Conservation (phyloP, 1,140 invertebrate genomes). For the Gonatopus flavifemur region DNA sequence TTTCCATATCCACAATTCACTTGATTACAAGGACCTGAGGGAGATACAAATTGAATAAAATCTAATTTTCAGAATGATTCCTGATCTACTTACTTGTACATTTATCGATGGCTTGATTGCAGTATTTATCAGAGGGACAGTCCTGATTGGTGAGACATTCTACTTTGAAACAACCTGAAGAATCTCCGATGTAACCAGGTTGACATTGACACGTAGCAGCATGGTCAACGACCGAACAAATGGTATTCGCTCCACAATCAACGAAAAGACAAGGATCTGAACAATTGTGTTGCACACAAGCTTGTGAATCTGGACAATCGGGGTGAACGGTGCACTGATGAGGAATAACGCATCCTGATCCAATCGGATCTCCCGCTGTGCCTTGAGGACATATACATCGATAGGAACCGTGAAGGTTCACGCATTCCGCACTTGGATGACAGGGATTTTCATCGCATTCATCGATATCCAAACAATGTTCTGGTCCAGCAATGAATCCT, state of each 20-base stretch:
- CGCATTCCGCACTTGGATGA: conserved; percentile 75
- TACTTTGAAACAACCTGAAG: conserved; percentile 80
- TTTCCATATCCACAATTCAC: conserved; percentile 73
- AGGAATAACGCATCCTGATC: conserved; percentile 71
- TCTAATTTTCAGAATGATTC: not conserved
- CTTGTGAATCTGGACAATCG: conserved; percentile 72
- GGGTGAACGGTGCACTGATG: conserved; percentile 69
- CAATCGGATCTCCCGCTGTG: conserved; percentile 77
- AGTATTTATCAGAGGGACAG: conserved; percentile 74
- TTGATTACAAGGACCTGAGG: conserved; percentile 74
- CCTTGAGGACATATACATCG: conserved; percentile 76
- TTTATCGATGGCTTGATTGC: conserved; percentile 73
- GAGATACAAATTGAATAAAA: not conserved
- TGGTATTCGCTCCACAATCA: conserved; percentile 72
- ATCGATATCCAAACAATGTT: conserved; percentile 75
- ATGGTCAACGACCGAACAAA: conserved; percentile 74
- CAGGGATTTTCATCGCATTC: conserved; percentile 81
- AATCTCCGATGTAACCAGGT: conserved; percentile 77
- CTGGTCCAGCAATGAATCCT: conserved; percentile 70
- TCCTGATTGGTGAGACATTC: conserved; percentile 78
- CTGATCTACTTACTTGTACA: conserved; percentile 66
- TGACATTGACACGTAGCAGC: conserved; percentile 72
- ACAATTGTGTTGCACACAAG: conserved; percentile 74
- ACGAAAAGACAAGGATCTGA: conserved; percentile 71
- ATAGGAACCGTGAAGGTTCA: conserved; percentile 79